Conservation (phyloP, 2,113 vertebrate species). For the Cygnus buccinator region DNA sequence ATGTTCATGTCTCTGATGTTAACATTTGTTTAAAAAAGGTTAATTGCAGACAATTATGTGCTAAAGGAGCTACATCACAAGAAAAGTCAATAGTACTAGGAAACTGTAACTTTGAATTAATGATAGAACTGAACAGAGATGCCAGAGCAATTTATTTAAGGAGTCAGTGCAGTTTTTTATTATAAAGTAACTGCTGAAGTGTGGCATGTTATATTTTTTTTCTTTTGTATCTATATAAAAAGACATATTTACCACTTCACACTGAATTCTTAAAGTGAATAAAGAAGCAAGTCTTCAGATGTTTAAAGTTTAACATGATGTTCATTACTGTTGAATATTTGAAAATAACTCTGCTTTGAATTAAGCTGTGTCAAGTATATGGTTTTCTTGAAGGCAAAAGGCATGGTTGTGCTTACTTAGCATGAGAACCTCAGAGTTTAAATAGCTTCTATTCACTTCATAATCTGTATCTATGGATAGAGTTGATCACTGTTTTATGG, state of each 20-base stretch:
- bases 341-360: neutral
- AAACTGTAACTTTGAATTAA: slow-evolving; percentile 62
- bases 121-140: slow-evolving; percentile 28
- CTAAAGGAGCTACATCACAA: slow-evolving; percentile 41
- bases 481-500: neutral
- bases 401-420: neutral
- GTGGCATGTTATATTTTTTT: neutral
- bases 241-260: neutral
- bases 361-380: neutral
- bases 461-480: neutral
- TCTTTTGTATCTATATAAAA: neutral
- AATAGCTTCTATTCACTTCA: slow-evolving; percentile 3
- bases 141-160: slow-evolving; percentile 35
- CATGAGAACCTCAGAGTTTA: neutral
- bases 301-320: neutral
- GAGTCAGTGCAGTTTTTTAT: neutral
- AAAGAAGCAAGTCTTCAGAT: neutral
- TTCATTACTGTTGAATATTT: neutral
- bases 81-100: slow-evolving; percentile 56
- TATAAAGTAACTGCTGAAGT: neutral
- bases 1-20: slow-evolving; percentile 33
- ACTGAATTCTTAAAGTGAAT: neutral
- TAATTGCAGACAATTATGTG: slow-evolving; percentile 59
- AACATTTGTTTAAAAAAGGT: slow-evolving; percentile 61
- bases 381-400: neutral